phyloP scores from a whole-genome alignment of 2,888 invertebrate genomes.

The Mimumesa dahlbomi region DNA sequence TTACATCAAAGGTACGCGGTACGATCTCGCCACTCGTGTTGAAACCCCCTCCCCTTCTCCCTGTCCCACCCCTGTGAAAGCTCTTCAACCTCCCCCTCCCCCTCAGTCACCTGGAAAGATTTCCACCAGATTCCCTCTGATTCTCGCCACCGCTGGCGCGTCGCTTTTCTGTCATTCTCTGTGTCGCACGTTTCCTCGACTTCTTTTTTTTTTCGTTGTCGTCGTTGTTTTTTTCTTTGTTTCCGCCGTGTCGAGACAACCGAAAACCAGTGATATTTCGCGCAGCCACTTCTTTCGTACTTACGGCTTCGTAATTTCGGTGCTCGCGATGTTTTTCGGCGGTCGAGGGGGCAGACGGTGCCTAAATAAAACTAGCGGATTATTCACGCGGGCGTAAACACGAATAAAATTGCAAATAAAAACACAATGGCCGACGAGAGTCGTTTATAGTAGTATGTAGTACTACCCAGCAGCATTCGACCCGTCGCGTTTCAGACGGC shows the following conservation, averaged over 20 bases:
- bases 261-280: too few species aligned
- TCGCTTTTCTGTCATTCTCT: not conserved
- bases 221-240: too few species aligned
- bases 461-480: too few species aligned
- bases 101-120: not conserved
- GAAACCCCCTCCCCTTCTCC: too few species aligned
- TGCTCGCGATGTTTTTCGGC: too few species aligned
- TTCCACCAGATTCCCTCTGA: slow-evolving; percentile 5
- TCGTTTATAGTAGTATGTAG: not conserved
- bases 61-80: slow-evolving; percentile 18
- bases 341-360: too few species aligned
- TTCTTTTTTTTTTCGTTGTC: too few species aligned
- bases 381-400: not conserved
- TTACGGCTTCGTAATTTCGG: too few species aligned
- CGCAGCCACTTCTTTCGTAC: too few species aligned
- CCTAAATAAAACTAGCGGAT: not conserved
- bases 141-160: not conserved
- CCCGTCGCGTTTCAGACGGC: not conserved
- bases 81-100: slow-evolving; percentile 25
- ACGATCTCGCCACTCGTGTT: slow-evolving; percentile 19
- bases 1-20: slow-evolving; percentile 31
- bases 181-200: not conserved
- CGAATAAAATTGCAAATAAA: not conserved
- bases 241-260: too few species aligned
- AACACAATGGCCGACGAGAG: not conserved